These are phyloP conservation scores for Apodemia zela DNA, from an alignment of 2,888 invertebrate species.

Conservation along the genomic window DNA sequence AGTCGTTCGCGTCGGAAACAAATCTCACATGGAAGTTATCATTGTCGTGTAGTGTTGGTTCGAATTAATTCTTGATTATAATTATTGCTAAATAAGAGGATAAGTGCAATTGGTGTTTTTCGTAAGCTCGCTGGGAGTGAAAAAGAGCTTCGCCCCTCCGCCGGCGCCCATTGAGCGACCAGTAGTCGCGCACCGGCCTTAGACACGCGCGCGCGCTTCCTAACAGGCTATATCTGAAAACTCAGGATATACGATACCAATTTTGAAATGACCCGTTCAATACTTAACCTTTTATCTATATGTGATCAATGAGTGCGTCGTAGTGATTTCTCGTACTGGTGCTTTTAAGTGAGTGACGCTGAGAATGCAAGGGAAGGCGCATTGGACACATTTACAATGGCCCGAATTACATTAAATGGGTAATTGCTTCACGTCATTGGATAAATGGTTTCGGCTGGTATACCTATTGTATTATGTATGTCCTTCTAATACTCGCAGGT, in stretches of 20 bases:
- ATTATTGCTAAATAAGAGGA: constrained; percentile 52
- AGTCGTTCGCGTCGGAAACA: constrained; percentile 42
- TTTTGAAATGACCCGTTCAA: constrained; percentile 63
- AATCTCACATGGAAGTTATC: constrained; percentile 35
- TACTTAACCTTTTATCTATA: constrained; percentile 52
- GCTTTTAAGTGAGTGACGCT: constrained; percentile 70
- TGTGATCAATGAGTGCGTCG: constrained; percentile 59
- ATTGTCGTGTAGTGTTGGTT: constrained; percentile 17
- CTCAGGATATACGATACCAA: constrained; percentile 49
- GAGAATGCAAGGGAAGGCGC: constrained; percentile 65
- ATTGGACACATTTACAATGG: constrained; percentile 66
- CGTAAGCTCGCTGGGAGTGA: constrained; percentile 74
- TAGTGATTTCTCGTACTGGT: constrained; percentile 71
- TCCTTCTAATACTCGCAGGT: constrained; percentile 60
- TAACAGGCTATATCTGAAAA: constrained; percentile 46
- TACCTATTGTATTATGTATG: constrained; percentile 64
- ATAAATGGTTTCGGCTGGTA: constrained; percentile 74
- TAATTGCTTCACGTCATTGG: constrained; percentile 79
- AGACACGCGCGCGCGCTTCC: constrained; percentile 73
- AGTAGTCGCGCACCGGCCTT: constrained; percentile 75
- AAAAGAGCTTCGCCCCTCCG: constrained; percentile 77
- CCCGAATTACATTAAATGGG: constrained; percentile 79
- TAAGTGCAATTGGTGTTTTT: constrained; percentile 72
- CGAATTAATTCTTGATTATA: constrained; percentile 23
- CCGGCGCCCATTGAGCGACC: constrained; percentile 65